These are phyloP conservation scores for Monopterus albus DNA, from an alignment of 2,113 vertebrate species.

Conservation along the genomic window DNA sequence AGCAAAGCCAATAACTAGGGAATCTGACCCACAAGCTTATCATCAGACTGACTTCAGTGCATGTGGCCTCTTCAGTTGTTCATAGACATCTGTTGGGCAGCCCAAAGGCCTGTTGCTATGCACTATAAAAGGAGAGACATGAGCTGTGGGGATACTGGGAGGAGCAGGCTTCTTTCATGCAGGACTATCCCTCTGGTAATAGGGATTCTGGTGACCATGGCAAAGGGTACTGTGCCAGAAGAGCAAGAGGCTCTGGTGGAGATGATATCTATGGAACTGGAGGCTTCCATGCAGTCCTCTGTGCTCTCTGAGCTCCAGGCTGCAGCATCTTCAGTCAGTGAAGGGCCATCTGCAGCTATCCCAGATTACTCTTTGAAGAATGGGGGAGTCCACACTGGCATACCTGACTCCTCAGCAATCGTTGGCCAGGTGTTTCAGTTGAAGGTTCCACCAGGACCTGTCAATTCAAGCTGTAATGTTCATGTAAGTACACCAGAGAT, in stretches of 20 bases:
- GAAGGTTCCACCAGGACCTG: constrained; percentile 84
- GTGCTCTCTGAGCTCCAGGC: constrained; percentile 86
- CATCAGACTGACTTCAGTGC: constrained; percentile 68
- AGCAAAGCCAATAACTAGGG: constrained; percentile 61
- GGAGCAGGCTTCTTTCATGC: constrained; percentile 76
- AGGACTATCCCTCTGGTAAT: constrained; percentile 85
- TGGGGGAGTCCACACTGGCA: constrained; percentile 81
- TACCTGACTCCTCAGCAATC: constrained; percentile 88
- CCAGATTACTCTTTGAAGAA: constrained; percentile 83
- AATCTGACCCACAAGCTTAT: constrained; percentile 56
- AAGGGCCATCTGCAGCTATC: constrained; percentile 80
- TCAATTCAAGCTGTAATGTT: constrained; percentile 80
- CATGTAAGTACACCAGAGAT: constrained; percentile 55
- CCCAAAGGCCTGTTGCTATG: constrained; percentile 80
- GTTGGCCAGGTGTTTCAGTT: constrained; percentile 91
- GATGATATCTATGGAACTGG: constrained; percentile 87
- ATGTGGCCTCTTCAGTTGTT: constrained; percentile 73
- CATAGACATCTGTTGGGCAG: constrained; percentile 64
- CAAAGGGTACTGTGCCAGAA: constrained; percentile 79
- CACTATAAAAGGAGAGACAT: constrained; percentile 72
- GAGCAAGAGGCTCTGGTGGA: constrained; percentile 83
- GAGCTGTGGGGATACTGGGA: constrained; percentile 52
- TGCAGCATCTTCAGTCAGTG: constrained; percentile 61
- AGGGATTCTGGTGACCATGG: constrained; percentile 77
- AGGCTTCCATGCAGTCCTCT: constrained; percentile 93